A percentile compares a stretch with the other conserved stretches of the same genome.
Conservation (phyloP, 2,888 invertebrate genomes). For the Cerastis leucographa region DNA sequence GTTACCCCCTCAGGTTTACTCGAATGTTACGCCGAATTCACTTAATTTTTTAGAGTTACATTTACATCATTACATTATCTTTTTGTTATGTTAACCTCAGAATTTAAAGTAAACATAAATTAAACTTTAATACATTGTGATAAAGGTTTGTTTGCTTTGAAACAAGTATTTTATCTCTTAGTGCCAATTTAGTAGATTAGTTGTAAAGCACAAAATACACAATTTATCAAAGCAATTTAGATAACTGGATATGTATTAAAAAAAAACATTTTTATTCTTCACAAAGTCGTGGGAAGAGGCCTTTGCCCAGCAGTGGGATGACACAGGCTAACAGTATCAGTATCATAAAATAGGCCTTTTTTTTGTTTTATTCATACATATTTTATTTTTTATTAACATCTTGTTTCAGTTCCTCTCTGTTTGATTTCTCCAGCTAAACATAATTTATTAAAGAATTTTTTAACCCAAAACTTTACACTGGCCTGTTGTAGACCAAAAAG, state of each 20-base stretch:
- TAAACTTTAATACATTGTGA: constrained; percentile 16
- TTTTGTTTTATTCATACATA: background rate
- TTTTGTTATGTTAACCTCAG: constrained; percentile 43
- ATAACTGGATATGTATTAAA: too few relatives aligned
- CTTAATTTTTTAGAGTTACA: background rate
- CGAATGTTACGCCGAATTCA: background rate
- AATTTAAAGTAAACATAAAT: background rate
- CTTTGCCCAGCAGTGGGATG: too few relatives aligned
- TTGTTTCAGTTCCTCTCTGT: constrained; percentile 33
- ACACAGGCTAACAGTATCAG: too few relatives aligned
- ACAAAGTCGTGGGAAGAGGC: too few relatives aligned
- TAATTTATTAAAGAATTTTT: background rate
- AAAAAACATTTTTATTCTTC: too few relatives aligned
- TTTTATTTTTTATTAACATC: background rate
- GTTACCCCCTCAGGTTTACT: background rate
- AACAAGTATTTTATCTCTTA: constrained; percentile 9
- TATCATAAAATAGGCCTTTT: too few relatives aligned
- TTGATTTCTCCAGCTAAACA: constrained; percentile 17
- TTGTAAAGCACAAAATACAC: background rate
- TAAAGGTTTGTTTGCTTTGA: constrained; percentile 25
- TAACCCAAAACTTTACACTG: constrained; percentile 1
- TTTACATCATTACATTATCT: constrained; percentile 6
- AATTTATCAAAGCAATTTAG: constrained; percentile 6
- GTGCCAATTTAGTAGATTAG: background rate
- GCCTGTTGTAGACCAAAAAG: constrained; percentile 12